phyloP scores from a whole-genome alignment of 2,797 vertebrate species.

The Sebastes taczanowskii region DNA sequence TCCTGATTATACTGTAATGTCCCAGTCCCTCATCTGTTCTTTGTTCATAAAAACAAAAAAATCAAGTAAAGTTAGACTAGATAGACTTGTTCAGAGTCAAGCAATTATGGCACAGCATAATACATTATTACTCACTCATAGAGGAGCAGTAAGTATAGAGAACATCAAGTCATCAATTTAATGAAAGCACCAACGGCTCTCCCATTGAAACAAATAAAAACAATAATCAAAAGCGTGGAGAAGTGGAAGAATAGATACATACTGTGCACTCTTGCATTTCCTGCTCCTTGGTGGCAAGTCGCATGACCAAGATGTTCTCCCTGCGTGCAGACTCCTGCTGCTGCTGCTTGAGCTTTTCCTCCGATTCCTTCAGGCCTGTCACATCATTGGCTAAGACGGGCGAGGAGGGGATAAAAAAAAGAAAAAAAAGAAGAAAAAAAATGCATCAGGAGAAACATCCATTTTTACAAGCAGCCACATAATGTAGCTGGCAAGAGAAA shows the following conservation, averaged over 20 bases:
- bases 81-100: neutral
- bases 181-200: neutral
- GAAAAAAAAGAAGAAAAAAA: neutral
- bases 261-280: constrained; percentile 99
- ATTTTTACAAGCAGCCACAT: neutral
- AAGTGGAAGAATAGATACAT: constrained; percentile 71
- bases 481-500: neutral
- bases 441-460: constrained; percentile 23
- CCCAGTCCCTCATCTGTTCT: too few relatives aligned
- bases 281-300: constrained; percentile 98
- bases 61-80: too few relatives aligned
- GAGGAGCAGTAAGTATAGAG: too few relatives aligned
- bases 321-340: constrained; percentile 98
- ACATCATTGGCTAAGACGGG: constrained; percentile 91
- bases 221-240: neutral
- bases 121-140: neutral
- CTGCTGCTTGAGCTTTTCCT: constrained; percentile 99
- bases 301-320: constrained; percentile 99
- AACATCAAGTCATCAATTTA: neutral
- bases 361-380: constrained; percentile 95
- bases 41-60: too few relatives aligned
- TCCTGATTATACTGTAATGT: too few relatives aligned
- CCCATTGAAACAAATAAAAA: neutral
- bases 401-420: neutral
- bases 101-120: too few relatives aligned